Evolutionary conservation across 1,140 invertebrate genomes (phyloP).

Genomic region (Arion vulgaris): DNA sequence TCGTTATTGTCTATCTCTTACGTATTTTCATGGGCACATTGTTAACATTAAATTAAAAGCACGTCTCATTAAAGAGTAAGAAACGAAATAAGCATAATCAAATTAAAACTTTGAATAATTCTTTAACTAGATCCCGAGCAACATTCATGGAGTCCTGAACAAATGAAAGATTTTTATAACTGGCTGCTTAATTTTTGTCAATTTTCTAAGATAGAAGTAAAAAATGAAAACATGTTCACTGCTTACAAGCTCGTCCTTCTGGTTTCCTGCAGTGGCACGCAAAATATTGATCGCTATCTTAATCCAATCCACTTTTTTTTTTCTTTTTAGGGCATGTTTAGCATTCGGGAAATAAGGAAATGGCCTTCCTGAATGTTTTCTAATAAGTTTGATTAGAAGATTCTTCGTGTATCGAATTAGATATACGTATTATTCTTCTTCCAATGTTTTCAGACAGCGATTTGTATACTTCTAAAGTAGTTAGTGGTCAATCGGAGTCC

Average conservation of each 20-base stretch:
- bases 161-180: neutral
- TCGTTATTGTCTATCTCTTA: too few relatives aligned
- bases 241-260: neutral
- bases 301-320: neutral
- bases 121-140: neutral
- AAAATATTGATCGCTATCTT: neutral
- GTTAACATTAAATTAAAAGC: neutral
- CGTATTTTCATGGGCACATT: too few relatives aligned
- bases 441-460: too few relatives aligned
- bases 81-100: neutral
- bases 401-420: neutral
- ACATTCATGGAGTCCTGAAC: neutral
- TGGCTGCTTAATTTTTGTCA: constrained; percentile 6
- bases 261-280: neutral
- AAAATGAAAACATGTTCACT: constrained; percentile 8
- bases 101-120: neutral
- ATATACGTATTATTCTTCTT: too few relatives aligned
- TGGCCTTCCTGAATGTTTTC: neutral
- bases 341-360: neutral
- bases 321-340: neutral
- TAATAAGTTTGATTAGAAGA: neutral
- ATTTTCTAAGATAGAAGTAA: neutral
- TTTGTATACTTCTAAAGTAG: too few relatives aligned
- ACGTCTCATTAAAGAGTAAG: neutral
- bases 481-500: too few relatives aligned